Base-by-base conservation (phyloP, 2,797 vertebrate species). In the Rousettus madagascariensis region DNA sequence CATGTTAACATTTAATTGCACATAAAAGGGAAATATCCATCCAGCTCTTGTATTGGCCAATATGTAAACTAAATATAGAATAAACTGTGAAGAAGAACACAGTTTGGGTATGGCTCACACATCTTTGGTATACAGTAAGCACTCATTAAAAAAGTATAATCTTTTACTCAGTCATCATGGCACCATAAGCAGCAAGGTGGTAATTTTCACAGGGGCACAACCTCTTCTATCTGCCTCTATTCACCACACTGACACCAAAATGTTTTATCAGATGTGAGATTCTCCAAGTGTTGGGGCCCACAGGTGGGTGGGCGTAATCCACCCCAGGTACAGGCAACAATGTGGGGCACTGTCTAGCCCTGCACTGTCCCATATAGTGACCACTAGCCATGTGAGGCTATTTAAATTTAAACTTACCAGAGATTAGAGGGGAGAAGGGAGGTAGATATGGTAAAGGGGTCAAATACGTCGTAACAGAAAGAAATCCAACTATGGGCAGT, bases 371-470 rank as follows among this genome's bases (percentile, higher is more conserved):
- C 86, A 36, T 43, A 51, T 0, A 12, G 57, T 13, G 55, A 59
- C 57, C 46, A 36, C 80, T 19, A 33, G 33, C 26, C 36, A 84
- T 12, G 36, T 2, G 11, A n/a, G 51, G 28, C 59, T 84, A 33
- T 41, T 90, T 75, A 84, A 90, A 91, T 46, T n/a, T 61, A 82
- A 91, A 88, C 51, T 89, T 85, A 51, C 13, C 49, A 49, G 49
- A 49, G 15, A 49, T 49, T 49, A 49, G 49, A 49, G 49, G 49
- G 49, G 49, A 49, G 49, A 49, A 49, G 49, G 15, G 49, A 49
- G 49, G 49, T 49, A 49, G 49, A 49, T 49, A 15, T 49, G 49
- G 15, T 49, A 49, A 49, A 49, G 49, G 49, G 15, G 49, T 49
- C 49, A 49, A 49, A 49, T 49, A 49, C 16, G 49, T 49, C 15